Base-by-base conservation (phyloP, 37 sponge, comb jelly and placozoan species). In the Agelas oroides region DNA sequence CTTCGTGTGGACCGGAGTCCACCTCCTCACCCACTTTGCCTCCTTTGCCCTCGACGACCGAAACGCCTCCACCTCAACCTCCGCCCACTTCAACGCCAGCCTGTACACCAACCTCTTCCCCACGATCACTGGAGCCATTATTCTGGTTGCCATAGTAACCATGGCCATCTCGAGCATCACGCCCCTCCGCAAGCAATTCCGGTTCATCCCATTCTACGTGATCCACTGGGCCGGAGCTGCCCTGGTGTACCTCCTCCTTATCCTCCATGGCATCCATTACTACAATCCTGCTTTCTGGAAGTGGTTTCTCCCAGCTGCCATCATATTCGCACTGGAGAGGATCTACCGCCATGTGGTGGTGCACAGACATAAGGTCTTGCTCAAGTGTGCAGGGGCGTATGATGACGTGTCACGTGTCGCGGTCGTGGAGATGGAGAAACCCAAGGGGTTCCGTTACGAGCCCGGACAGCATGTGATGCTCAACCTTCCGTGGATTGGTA, bases 241-340 rank as follows among this genome's bases (percentile, higher is more conserved):
- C 19, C 5, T 71, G 5, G 52, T 89, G 15, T 89, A 89, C 73
- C 27, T 78, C 0, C 72, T 89, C 2, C 55, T 89, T 21, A 21
- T 89, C 59, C 12, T 89, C 19, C 90, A 89, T 72, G 90, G 90
- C 1, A 31, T 78, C 52, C 28, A 73, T 5, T 71, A 84, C 84
- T 73, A 35, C 65, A 89, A 84, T 46, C 80, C 79, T 13, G 78
- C 84, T 5, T 89, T 84, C 65, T 89, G 90, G 90, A 83, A 83
- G 71, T 89, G 90, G 90, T 58, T 89, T 18, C 78, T 89, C 21
- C 84, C 84, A 0, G 65, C 65, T 19, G 56, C 41, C 59, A 58
- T 89, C 55, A 28, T 83, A 5, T 63, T 77, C 25, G 75, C 30
- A 25, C 34, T 84, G 20, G 90, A 89, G 80, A 61, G 78, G 35